Evolutionary conservation across 2,797 vertebrate genomes (phyloP).

Genomic region (Chrosomus eos): DNA sequence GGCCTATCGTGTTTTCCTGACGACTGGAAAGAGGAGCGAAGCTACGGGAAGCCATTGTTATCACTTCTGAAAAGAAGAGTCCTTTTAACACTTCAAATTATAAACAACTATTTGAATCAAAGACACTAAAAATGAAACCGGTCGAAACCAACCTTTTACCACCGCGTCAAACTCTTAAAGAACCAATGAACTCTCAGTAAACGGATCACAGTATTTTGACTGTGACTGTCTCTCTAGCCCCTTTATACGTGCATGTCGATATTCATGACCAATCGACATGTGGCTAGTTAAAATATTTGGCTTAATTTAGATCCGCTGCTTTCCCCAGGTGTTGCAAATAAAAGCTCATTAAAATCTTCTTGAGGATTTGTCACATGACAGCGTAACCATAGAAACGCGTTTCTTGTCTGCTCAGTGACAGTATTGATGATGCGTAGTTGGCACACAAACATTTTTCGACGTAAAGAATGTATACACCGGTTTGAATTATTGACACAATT

Average conservation of each 20-base stretch:
- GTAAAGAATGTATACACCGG: background rate
- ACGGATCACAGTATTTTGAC: background rate
- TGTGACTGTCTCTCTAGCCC: rapidly evolving
- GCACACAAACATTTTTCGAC: background rate
- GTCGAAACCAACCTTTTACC: background rate
- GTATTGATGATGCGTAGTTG: background rate
- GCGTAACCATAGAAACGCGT: constrained; percentile 37
- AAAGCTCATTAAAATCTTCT: background rate
- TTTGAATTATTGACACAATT: background rate
- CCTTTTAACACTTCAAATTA: too few relatives aligned
- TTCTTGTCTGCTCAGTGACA: background rate
- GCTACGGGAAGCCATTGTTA: constrained; percentile 68
- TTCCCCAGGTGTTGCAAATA: constrained; percentile 13
- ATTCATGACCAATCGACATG: constrained; percentile 4
- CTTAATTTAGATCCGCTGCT: background rate
- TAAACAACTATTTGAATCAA: background rate
- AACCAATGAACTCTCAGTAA: background rate
- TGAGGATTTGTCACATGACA: constrained; percentile 1
- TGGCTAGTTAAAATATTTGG: background rate
- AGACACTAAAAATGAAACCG: rapidly evolving
- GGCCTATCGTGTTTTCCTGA: constrained; percentile 68
- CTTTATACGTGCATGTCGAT: constrained; percentile 32
- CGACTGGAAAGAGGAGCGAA: constrained; percentile 39
- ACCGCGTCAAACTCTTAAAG: too few relatives aligned
- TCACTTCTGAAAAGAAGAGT: background rate